Conservation (phyloP, 2,888 invertebrate genomes). For the Sicus ferrugineus region DNA sequence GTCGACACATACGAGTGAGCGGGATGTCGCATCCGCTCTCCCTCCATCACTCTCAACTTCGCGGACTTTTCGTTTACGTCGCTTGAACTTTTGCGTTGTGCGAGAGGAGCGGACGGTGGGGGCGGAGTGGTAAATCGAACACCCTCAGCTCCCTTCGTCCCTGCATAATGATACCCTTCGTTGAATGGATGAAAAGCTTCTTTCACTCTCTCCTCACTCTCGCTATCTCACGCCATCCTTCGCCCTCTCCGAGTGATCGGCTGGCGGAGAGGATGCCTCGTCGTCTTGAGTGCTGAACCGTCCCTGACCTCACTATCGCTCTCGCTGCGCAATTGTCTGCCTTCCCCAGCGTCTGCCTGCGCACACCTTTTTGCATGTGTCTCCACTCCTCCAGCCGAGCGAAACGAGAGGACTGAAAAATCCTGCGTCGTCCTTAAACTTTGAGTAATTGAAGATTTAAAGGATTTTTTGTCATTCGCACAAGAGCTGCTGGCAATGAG, state of each 20-base stretch:
- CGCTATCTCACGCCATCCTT: neutral
- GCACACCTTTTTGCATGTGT: neutral
- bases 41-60: constrained; percentile 1
- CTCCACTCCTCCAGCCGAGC: neutral
- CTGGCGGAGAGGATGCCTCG: too few species aligned
- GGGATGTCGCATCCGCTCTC: neutral
- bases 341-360: neutral
- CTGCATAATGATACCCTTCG: neutral
- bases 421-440: constrained; percentile 43
- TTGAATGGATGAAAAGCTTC: neutral
- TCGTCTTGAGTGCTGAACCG: neutral
- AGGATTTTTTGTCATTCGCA: constrained; percentile 48
- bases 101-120: neutral
- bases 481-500: constrained; percentile 37
- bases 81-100: neutral
- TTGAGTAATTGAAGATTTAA: constrained; percentile 49
- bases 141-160: neutral
- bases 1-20: neutral
- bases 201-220: neutral
- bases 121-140: neutral
- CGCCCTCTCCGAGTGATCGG: neutral
- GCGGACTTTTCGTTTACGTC: neutral
- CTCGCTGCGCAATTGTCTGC: too few species aligned
- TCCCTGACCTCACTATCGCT: constrained; percentile 11
- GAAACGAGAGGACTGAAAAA: neutral